Percentiles rank a stretch among this genome's conserved stretches.
These are phyloP conservation scores for Pemphredon lugubris DNA, from an alignment of 2,888 invertebrate genomes.

Conservation along the genomic window DNA sequence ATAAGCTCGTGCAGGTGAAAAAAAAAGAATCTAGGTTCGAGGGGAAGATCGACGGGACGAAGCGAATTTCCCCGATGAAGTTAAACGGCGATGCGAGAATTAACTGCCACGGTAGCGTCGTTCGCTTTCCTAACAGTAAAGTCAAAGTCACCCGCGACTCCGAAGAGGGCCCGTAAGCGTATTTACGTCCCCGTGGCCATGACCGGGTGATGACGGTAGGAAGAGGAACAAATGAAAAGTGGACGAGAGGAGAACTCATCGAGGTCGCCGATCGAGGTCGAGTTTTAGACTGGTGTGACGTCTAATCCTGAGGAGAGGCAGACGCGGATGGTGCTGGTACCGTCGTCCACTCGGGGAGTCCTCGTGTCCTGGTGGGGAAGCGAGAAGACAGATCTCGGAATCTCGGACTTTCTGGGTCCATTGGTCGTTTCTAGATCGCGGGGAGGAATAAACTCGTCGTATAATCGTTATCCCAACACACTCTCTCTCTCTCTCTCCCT, in stretches of 20 bases:
- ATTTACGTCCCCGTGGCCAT: background rate
- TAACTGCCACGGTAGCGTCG: background rate
- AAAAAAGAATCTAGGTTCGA: no score
- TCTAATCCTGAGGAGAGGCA: constrained; percentile 50
- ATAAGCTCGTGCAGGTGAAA: no score
- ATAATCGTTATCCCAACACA: no score
- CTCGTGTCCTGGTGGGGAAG: constrained; percentile 19
- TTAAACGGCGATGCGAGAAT: background rate
- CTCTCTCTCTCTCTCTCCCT: no score
- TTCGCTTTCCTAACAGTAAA: constrained; percentile 3
- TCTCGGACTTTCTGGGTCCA: constrained; percentile 30
- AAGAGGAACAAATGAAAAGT: constrained; percentile 15
- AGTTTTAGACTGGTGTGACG: constrained; percentile 63
- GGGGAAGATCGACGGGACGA: background rate
- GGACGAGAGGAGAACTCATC: constrained; percentile 57
- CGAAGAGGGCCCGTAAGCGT: background rate
- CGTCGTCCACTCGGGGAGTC: constrained; percentile 55
- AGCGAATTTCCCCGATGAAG: no score
- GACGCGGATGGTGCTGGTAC: constrained; percentile 56
- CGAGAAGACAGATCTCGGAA: constrained; percentile 21
- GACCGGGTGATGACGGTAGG: constrained; percentile 6
- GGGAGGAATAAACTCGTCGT: background rate
- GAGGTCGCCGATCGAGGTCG: constrained; percentile 73
- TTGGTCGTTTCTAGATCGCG: constrained; percentile 10
- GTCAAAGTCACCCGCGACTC: constrained; percentile 1